A percentile compares a stretch with the other conserved stretches of the same genome.
These are phyloP conservation scores for Clanis bilineata DNA, from an alignment of 2,888 invertebrate species.

Conservation along the genomic window DNA sequence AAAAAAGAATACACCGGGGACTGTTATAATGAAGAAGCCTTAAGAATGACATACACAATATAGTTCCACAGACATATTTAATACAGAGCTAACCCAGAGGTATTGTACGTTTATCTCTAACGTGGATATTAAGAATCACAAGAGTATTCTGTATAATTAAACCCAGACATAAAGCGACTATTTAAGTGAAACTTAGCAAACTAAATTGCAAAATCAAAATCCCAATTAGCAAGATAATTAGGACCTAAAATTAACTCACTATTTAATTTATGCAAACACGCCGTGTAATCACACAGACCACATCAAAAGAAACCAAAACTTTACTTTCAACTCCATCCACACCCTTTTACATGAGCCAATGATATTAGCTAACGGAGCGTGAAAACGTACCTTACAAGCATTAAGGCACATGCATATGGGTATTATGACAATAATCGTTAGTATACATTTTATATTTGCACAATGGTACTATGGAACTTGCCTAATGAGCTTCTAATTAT, in stretches of 20 bases:
- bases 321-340: background rate
- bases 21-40: no score
- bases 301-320: slow-evolving; percentile 18
- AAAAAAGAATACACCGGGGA: no score
- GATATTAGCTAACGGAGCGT: slow-evolving; percentile 16
- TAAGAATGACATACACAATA: no score
- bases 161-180: no score
- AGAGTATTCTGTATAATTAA: no score
- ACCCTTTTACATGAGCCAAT: slow-evolving; percentile 16
- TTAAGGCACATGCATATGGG: background rate
- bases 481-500: no score
- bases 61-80: no score
- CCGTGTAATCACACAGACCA: background rate
- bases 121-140: no score
- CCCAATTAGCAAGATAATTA: background rate
- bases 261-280: background rate
- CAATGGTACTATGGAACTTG: no score
- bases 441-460: no score
- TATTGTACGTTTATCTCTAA: no score
- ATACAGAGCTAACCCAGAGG: no score
- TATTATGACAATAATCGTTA: background rate
- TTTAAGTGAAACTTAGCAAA: background rate
- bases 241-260: background rate
- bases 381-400: slow-evolving; percentile 10
- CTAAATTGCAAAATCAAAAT: background rate